phyloP scores from a whole-genome alignment of 2,797 vertebrate species.

The Anguilla obscura region DNA sequence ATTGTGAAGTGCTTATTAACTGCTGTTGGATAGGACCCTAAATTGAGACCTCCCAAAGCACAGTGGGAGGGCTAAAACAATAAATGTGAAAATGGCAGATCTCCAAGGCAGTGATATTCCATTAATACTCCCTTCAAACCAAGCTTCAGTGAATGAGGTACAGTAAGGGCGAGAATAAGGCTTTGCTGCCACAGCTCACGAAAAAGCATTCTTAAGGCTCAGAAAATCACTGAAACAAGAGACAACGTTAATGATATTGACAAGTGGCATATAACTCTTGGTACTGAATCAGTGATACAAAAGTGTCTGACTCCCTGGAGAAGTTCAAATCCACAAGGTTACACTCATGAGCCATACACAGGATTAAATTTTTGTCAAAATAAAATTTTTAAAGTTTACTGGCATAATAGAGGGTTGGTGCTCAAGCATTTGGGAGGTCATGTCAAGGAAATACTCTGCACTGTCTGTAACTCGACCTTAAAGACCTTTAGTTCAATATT shows the following conservation, averaged over 20 bases:
- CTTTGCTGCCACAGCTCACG: neutral
- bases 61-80: conserved; percentile 59
- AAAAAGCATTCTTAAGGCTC: neutral
- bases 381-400: neutral
- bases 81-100: conserved; percentile 65
- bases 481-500: neutral
- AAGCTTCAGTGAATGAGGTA: conserved; percentile 40
- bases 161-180: neutral
- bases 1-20: conserved; percentile 44
- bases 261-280: neutral
- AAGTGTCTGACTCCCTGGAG: neutral
- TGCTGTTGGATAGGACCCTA: conserved; percentile 46
- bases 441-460: no score
- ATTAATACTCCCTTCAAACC: conserved; percentile 64
- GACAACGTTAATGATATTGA: neutral
- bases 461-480: neutral
- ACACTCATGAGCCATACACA: neutral
- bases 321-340: neutral
- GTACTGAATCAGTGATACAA: neutral
- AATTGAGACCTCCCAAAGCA: conserved; percentile 46
- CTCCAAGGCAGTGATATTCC: conserved; percentile 63
- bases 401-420: neutral
- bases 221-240: neutral
- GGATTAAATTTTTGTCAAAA: neutral
- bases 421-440: no score